phyloP scores from a whole-genome alignment of 2,113 vertebrate species.

The Spizaetus ornatus region DNA sequence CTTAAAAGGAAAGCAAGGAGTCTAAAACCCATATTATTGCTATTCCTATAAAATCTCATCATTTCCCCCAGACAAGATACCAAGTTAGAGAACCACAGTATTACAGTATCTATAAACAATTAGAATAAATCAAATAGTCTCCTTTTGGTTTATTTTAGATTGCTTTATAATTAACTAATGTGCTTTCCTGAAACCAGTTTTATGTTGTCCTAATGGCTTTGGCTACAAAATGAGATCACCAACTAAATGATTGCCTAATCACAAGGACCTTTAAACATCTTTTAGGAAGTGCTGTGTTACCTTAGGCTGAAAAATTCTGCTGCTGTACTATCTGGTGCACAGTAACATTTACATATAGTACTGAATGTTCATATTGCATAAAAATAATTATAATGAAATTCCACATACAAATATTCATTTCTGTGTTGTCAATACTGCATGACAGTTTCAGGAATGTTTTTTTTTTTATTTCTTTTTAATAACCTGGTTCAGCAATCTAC shows the following conservation, averaged over 20 bases:
- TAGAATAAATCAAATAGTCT: slow-evolving; percentile 60
- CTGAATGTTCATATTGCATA: neutral
- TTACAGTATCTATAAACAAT: slow-evolving; percentile 14
- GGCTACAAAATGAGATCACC: slow-evolving; percentile 39
- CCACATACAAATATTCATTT: neutral
- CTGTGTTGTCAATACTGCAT: neutral
- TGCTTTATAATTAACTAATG: slow-evolving; percentile 65
- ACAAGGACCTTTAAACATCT: slow-evolving; percentile 9
- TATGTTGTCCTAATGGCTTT: slow-evolving; percentile 51
- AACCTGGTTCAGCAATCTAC: neutral
- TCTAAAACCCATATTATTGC: neutral
- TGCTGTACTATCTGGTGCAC: neutral
- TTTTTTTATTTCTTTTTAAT: neutral
- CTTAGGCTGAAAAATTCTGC: neutral
- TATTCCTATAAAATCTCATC: neutral
- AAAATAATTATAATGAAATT: neutral
- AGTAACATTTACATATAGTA: neutral
- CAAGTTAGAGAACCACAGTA: neutral
- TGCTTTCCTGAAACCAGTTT: slow-evolving; percentile 47
- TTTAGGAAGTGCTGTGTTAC: neutral
- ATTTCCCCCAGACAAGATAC: neutral
- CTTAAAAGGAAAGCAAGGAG: neutral
- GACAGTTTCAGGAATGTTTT: neutral
- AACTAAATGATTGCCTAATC: neutral
- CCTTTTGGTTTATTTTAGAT: slow-evolving; percentile 38